A percentile compares a stretch with the other conserved stretches of the same genome.
Conservation (phyloP, 2,797 vertebrate genomes). For the Chaunax sp. region DNA sequence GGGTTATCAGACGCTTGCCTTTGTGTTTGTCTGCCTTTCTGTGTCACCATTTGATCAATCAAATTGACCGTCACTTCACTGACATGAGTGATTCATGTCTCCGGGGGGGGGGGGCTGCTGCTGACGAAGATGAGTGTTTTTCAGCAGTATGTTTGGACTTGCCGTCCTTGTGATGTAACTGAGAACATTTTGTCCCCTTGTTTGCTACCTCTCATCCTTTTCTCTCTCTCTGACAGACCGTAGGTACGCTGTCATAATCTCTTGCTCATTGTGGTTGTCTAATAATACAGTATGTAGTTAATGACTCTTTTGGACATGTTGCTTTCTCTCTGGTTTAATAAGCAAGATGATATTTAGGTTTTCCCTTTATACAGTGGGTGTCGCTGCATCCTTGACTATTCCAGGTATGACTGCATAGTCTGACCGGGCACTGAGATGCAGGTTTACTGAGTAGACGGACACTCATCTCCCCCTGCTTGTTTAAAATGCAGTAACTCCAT, state of each 20-base stretch:
- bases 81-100: slow-evolving; percentile 32
- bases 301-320: no score
- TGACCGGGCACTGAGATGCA: no score
- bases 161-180: slow-evolving; percentile 29
- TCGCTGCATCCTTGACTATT: slow-evolving; percentile 6
- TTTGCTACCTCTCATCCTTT: slow-evolving; percentile 11
- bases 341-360: slow-evolving; percentile 1
- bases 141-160: slow-evolving; percentile 10
- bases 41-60: slow-evolving; percentile 14
- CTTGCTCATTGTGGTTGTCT: not conserved
- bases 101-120: slow-evolving; percentile 2
- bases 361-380: not conserved
- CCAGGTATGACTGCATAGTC: slow-evolving; percentile 15
- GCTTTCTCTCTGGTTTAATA: no score
- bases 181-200: slow-evolving; percentile 41
- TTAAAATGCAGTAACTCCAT: slow-evolving; percentile 36
- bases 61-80: slow-evolving; percentile 9
- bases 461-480: slow-evolving; percentile 39
- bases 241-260: not conserved
- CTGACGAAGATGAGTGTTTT: slow-evolving; percentile 10
- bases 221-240: slow-evolving; percentile 1
- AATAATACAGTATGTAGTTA: not conserved
- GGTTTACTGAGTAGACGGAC: slow-evolving; percentile 41
- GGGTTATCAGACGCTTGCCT: not conserved
- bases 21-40: not conserved